Percentiles rank a stretch among this genome's conserved stretches.
Conservation (phyloP, 2,113 vertebrate species). For the Podiceps cristatus region DNA sequence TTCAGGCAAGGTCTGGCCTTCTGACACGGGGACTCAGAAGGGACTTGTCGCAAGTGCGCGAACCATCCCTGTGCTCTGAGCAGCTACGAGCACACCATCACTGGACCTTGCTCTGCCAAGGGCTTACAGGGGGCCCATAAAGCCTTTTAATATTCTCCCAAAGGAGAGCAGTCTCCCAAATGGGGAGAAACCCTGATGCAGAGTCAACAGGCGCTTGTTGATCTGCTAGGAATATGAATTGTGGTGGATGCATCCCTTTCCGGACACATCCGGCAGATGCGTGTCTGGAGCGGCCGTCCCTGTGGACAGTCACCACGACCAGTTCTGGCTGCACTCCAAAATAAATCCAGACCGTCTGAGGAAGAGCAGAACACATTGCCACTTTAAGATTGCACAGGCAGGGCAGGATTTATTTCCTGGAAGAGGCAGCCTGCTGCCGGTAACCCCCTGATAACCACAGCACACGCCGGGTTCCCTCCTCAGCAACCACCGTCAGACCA, state of each 20-base stretch:
- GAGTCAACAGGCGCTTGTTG: background rate
- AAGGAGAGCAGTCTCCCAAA: background rate
- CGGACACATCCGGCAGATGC: background rate
- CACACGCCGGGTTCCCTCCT: rapidly evolving
- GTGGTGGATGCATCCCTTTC: background rate
- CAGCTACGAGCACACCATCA: background rate
- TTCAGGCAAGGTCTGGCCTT: background rate
- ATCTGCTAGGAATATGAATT: background rate
- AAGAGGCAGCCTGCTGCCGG: background rate
- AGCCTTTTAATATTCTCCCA: background rate
- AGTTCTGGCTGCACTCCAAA: background rate
- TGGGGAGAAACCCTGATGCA: background rate
- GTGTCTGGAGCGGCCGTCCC: background rate
- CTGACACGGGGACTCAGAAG: background rate
- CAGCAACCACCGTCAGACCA: background rate
- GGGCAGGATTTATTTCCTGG: background rate
- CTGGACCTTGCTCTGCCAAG: background rate
- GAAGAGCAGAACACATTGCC: background rate
- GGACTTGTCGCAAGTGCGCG: background rate
- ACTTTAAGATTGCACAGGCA: background rate
- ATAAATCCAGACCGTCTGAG: background rate
- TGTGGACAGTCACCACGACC: background rate
- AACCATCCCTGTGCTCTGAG: background rate
- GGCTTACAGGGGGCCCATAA: background rate
- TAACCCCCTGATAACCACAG: background rate